Conservation (phyloP, 2,113 vertebrate genomes). For the zebrafish (Danio rerio) region DNA sequence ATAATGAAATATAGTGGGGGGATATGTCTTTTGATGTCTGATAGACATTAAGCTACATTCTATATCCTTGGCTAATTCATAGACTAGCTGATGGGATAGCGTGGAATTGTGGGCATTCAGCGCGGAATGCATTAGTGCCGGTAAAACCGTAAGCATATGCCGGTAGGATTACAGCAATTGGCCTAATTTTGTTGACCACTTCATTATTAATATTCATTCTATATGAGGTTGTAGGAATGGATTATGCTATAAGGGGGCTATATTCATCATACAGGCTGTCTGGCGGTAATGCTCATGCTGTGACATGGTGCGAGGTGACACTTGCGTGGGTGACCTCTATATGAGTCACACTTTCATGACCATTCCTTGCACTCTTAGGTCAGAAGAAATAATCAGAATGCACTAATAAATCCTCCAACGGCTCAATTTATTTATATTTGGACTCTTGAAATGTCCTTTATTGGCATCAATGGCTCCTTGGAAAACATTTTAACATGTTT, state of each 20-base stretch:
- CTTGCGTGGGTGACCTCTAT: neutral
- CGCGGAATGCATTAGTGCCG: neutral
- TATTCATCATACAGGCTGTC: neutral
- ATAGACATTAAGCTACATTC: too few relatives aligned
- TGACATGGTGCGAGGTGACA: neutral
- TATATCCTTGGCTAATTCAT: too few relatives aligned
- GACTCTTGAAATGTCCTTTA: too few relatives aligned
- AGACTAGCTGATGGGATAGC: too few relatives aligned
- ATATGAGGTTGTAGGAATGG: neutral
- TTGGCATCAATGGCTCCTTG: too few relatives aligned
- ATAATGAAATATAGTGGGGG: too few relatives aligned
- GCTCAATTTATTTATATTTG: too few relatives aligned
- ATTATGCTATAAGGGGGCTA: neutral
- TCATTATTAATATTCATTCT: neutral
- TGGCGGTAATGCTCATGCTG: neutral
- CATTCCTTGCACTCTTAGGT: neutral
- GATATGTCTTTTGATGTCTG: too few relatives aligned
- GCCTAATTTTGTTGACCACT: neutral
- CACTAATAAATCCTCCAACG: neutral
- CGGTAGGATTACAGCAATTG: conserved; percentile 1
- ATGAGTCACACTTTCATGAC: too few relatives aligned
- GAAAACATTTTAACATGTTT: too few relatives aligned
- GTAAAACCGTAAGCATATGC: too few relatives aligned
- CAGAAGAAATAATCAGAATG: too few relatives aligned
- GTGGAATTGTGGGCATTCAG: conserved; percentile 3